Percentiles rank a stretch among this genome's conserved stretches.
These are phyloP conservation scores for Drosophila algonquin DNA, from an alignment of 2,888 invertebrate genomes.

Conservation along the genomic window DNA sequence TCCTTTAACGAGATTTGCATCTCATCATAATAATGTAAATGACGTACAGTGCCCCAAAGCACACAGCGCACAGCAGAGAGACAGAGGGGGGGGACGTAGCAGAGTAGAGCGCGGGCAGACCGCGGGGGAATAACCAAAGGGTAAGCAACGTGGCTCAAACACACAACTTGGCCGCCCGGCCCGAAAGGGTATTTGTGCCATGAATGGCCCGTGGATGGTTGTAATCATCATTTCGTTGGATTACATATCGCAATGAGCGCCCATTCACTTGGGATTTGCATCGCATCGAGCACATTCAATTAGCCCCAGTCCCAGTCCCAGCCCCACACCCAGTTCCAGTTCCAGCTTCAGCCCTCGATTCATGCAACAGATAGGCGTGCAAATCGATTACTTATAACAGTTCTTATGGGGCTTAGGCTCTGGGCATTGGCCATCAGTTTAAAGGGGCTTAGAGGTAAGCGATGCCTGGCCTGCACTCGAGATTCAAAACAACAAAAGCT, in stretches of 20 bases:
- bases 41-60: conserved; percentile 54
- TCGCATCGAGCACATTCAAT: conserved; percentile 35
- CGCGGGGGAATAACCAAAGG: conserved; percentile 57
- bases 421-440: neutral
- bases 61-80: neutral
- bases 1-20: conserved; percentile 77
- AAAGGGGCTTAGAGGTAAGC: neutral
- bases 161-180: conserved; percentile 41
- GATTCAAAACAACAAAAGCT: neutral
- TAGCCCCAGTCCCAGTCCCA: conserved; percentile 2
- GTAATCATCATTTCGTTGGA: conserved; percentile 27
- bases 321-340: too few species aligned
- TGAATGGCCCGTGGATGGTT: neutral
- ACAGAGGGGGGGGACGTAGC: neutral
- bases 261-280: conserved; percentile 33
- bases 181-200: conserved; percentile 38
- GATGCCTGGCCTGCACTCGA: neutral
- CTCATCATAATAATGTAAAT: conserved; percentile 77
- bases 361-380: neutral
- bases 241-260: conserved; percentile 43
- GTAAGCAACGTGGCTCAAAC: conserved; percentile 35
- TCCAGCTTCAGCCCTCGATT: neutral
- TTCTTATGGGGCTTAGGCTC: neutral
- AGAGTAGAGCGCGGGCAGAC: neutral
- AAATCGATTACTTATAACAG: neutral